These are phyloP conservation scores for Lateolabrax maculatus DNA, from an alignment of 2,797 vertebrate species.

Conservation along the genomic window DNA sequence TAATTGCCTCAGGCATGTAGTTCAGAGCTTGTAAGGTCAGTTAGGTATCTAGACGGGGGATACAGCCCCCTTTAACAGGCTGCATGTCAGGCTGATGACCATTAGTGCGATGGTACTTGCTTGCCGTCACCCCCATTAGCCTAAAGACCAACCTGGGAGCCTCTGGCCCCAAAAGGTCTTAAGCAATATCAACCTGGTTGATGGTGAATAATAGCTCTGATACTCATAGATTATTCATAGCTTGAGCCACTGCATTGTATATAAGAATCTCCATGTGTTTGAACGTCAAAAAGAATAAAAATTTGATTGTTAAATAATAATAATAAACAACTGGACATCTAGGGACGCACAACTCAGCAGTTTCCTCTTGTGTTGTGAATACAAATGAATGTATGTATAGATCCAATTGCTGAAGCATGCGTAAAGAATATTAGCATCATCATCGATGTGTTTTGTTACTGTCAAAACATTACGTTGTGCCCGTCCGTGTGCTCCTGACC, in stretches of 20 bases:
- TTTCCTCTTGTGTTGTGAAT: conserved; percentile 21
- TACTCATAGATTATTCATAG: conserved; percentile 41
- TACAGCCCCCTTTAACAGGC: conserved; percentile 52
- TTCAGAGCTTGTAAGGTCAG: conserved; percentile 52
- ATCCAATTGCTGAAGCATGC: conserved; percentile 28
- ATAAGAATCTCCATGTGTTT: not conserved
- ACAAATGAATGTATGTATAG: conserved; percentile 42
- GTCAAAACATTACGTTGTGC: not conserved
- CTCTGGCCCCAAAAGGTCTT: conserved; percentile 24
- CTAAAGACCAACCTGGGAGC: conserved; percentile 28
- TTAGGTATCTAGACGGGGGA: conserved; percentile 20
- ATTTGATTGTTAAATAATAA: conserved; percentile 17
- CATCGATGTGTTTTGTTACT: conserved; percentile 22
- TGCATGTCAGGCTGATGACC: conserved; percentile 64
- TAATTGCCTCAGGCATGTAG: conserved; percentile 59
- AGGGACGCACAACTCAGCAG: conserved; percentile 19
- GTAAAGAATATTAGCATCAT: conserved; percentile 23
- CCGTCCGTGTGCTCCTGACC: not conserved
- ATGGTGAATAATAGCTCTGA: conserved; percentile 31
- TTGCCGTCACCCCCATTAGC: conserved; percentile 53
- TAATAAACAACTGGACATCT: not conserved
- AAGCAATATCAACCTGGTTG: conserved; percentile 16
- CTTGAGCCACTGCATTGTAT: not conserved
- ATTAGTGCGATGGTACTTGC: conserved; percentile 53
- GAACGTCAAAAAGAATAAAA: not conserved